Percentiles rank a stretch among this genome's conserved stretches.
These are phyloP conservation scores for Papilio demoleus DNA, from an alignment of 2,888 invertebrate species.

Conservation along the genomic window DNA sequence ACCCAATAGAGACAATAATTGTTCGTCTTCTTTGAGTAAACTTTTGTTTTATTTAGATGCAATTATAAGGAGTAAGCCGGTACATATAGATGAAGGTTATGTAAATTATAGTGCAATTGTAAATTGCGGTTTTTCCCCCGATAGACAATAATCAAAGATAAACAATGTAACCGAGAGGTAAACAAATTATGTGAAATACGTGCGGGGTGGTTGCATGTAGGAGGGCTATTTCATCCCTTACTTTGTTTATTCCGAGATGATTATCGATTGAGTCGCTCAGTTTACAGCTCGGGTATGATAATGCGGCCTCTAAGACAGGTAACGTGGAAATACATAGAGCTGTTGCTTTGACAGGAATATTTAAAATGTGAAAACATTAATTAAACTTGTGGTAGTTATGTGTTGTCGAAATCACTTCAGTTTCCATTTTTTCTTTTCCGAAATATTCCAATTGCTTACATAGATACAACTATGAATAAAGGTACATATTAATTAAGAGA, in stretches of 20 bases:
- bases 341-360: conserved; percentile 13
- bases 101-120: background rate
- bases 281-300: conserved; percentile 79
- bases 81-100: too few relatives aligned
- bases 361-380: background rate
- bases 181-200: conserved; percentile 37
- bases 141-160: conserved; percentile 32
- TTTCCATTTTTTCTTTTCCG: background rate
- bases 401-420: too few relatives aligned
- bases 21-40: too few relatives aligned
- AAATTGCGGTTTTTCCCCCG: conserved; percentile 6
- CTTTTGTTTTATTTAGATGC: too few relatives aligned
- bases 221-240: conserved; percentile 40
- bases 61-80: too few relatives aligned
- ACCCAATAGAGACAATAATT: too few relatives aligned
- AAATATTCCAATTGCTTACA: background rate
- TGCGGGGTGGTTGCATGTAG: conserved; percentile 28
- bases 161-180: conserved; percentile 38
- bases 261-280: conserved; percentile 80
- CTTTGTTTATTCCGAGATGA: conserved; percentile 59
- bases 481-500: too few relatives aligned
- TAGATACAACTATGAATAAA: background rate
- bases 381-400: background rate
- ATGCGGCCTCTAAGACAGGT: conserved; percentile 71
- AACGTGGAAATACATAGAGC: conserved; percentile 46